Base-by-base conservation (phyloP, 2,797 vertebrate genomes). In the Chiloscyllium punctatum region DNA sequence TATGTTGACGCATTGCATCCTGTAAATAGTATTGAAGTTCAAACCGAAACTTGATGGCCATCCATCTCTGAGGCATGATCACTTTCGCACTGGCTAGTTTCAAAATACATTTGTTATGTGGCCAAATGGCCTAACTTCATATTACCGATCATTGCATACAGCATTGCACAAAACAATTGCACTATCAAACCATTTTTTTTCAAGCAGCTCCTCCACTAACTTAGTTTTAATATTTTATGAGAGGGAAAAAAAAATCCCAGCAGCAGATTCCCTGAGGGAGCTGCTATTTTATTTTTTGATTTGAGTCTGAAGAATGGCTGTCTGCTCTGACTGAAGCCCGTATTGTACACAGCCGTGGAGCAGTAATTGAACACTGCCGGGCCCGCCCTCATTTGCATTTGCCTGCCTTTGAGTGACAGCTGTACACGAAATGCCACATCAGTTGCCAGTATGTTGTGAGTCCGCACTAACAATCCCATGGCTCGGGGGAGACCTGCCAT, bases 361-460 rank as follows among this genome's bases (percentile, higher is more conserved):
- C 98, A 96, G 98, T 98, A 98, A 99, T 98, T 98, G 98, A 98
- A 98, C 98, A 98, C 98, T 98, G 97, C 98, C 97, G 98, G 98
- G 98, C 98, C 98, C 98, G 96, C 98, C 98, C 98, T 98, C 98
- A 99, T 99, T 99, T 99, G 98, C 99, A 99, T 99, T 98, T 97
- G 97, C 97, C 97, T 96, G 95, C 96, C 97, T 97, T 98, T 99
- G 99, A 99, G 98, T 99, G 99, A 98, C 99, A 99, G 99, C 99
- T 99, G 99, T 99, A 99, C 99, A 99, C 99, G 99, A 99, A 99
- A 99, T 98, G 99, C 98, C 99, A 98, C 98, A 99, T 99, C 98
- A 98, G 98, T 99, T 99, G 98, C 99, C 99, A 99, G 99, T 99
- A 98, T 99, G 99, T 99, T 99, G 98, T 98, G 99, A 99, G 99